phyloP scores from a whole-genome alignment of 2,797 vertebrate genomes.

The Poeciliopsis turneri region DNA sequence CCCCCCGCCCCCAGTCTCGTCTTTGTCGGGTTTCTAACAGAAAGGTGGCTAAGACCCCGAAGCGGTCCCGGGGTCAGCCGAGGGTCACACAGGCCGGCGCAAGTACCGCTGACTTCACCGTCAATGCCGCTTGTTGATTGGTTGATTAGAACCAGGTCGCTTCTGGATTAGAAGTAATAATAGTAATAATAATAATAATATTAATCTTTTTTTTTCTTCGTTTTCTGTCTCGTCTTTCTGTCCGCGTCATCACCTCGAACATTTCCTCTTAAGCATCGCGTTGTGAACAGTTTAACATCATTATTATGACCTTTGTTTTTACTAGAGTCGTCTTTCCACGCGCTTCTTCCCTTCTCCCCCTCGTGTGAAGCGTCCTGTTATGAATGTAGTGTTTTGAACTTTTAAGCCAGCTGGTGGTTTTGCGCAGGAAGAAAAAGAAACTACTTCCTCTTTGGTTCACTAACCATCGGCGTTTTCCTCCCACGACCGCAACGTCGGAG shows the following conservation, averaged over 20 bases:
- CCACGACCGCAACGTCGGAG: neutral
- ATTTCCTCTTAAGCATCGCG: slow-evolving; percentile 22
- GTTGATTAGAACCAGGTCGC: slow-evolving; percentile 39
- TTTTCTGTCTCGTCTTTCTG: slow-evolving; percentile 62
- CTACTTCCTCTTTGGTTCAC: slow-evolving; percentile 26
- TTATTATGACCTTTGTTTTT: slow-evolving; percentile 3
- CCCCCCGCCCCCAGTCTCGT: slow-evolving; percentile 21
- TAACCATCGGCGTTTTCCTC: slow-evolving; percentile 30
- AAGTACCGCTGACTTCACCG: slow-evolving; percentile 57
- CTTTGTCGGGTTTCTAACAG: slow-evolving; percentile 49
- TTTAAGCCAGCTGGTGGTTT: slow-evolving; percentile 50
- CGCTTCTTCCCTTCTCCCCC: slow-evolving; percentile 14
- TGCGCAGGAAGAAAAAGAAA: slow-evolving; percentile 5
- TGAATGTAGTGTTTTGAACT: slow-evolving; percentile 49
- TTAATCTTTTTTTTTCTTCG: neutral
- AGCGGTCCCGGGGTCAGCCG: slow-evolving; percentile 40
- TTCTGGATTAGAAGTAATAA: slow-evolving; percentile 29
- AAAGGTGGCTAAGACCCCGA: slow-evolving; percentile 33
- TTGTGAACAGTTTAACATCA: slow-evolving; percentile 33
- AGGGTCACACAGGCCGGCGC: slow-evolving; percentile 51
- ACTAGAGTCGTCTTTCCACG: slow-evolving; percentile 36
- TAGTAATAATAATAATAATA: neutral
- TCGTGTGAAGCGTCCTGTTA: slow-evolving; percentile 57
- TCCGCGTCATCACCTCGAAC: slow-evolving; percentile 37
- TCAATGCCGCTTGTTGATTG: slow-evolving; percentile 38